Conservation (phyloP, 2,113 vertebrate genomes). For the Mastomys natalensis region DNA sequence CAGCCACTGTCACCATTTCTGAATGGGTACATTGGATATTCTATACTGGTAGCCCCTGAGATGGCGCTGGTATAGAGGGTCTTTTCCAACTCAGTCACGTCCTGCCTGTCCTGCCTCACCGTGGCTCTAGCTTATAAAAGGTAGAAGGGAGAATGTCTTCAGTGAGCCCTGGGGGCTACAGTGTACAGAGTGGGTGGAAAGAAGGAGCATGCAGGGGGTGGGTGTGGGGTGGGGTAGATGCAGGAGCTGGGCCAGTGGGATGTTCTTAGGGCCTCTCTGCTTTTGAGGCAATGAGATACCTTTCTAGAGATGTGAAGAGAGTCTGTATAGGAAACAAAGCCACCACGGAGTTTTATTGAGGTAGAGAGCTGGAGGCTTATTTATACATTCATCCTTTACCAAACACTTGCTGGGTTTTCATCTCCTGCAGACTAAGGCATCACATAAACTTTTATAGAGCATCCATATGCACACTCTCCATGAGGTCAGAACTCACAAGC, state of each 20-base stretch:
- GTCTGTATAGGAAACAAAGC: not conserved
- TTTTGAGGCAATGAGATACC: not conserved
- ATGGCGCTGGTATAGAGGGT: fast-evolving
- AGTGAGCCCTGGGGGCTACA: not conserved
- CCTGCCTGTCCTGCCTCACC: not conserved
- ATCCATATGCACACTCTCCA: fast-evolving
- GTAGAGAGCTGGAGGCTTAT: not conserved
- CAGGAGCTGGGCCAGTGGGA: not conserved
- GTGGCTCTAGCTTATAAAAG: not conserved
- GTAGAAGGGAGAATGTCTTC: not conserved
- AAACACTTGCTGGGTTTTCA: not conserved
- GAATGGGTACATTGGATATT: not conserved
- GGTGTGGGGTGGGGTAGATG: no score
- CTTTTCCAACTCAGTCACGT: not conserved
- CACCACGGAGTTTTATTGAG: not conserved
- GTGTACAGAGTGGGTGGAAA: not conserved
- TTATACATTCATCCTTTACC: not conserved
- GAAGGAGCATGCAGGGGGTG: not conserved
- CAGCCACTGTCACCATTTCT: not conserved
- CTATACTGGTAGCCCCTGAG: not conserved
- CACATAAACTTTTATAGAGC: not conserved
- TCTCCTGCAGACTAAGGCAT: fast-evolving
- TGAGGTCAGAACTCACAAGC: not conserved
- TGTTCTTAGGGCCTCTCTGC: not conserved
- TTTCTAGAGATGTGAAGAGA: not conserved